Conservation (phyloP, 2,113 vertebrate species). For the Clarias macrocephalus region DNA sequence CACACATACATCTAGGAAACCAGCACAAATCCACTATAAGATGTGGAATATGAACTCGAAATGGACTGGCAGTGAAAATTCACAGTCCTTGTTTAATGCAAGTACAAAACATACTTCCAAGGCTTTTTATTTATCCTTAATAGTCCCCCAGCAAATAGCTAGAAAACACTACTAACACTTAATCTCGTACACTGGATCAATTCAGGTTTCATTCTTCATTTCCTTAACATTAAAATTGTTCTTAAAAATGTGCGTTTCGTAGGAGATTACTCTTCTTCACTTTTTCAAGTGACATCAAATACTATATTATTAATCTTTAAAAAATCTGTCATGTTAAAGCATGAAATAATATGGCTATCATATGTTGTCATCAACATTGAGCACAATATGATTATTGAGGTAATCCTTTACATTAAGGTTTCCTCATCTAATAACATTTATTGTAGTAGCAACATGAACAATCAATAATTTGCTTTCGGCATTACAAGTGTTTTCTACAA, state of each 20-base stretch:
- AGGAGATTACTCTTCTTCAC: background rate
- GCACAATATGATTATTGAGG: background rate
- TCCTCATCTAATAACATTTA: background rate
- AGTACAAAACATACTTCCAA: background rate
- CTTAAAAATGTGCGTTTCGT: conserved; percentile 9
- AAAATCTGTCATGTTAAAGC: background rate
- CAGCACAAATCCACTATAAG: background rate
- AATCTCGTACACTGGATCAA: background rate
- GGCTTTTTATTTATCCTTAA: background rate
- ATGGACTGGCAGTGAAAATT: background rate
- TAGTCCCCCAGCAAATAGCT: background rate
- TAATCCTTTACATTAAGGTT: conserved; percentile 8
- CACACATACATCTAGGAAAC: background rate
- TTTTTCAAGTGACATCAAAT: background rate
- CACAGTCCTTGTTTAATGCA: background rate
- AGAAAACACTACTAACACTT: background rate
- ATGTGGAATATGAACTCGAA: background rate
- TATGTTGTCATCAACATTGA: conserved; percentile 4
- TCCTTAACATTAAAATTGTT: background rate
- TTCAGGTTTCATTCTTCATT: background rate
- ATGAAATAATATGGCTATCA: conserved; percentile 20
- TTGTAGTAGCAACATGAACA: background rate
- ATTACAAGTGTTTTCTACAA: background rate
- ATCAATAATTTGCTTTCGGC: background rate
- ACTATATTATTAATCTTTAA: background rate